phyloP scores from a whole-genome alignment of 2,113 vertebrate species.

The Phalacrocorax brasilianus region DNA sequence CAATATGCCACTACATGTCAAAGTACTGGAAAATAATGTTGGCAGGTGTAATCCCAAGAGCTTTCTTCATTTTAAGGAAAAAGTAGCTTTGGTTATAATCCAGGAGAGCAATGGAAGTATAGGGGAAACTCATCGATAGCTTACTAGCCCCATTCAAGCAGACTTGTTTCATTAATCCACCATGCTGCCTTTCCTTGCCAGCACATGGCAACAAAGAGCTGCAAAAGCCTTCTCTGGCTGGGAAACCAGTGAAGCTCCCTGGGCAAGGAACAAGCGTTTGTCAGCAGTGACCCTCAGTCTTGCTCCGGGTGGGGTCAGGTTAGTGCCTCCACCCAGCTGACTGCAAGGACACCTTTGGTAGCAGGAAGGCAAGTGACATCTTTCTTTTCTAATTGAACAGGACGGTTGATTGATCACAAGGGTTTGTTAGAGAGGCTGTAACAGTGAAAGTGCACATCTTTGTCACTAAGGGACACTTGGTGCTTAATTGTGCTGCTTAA shows the following conservation, averaged over 20 bases:
- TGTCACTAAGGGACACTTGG: neutral
- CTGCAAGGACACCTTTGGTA: slow-evolving; percentile 31
- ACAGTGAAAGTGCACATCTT: neutral
- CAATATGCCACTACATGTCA: neutral
- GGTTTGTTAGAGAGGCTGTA: slow-evolving; percentile 18
- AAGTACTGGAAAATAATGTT: neutral
- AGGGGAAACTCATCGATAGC: neutral
- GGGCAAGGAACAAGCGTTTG: neutral
- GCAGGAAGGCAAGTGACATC: neutral
- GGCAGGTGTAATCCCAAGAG: neutral
- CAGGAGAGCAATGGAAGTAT: neutral
- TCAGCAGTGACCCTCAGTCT: neutral
- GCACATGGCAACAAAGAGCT: neutral
- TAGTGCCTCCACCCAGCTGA: neutral
- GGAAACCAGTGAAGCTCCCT: neutral
- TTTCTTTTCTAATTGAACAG: slow-evolving; percentile 61
- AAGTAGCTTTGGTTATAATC: neutral
- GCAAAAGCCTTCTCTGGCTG: neutral
- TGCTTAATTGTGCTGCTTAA: neutral
- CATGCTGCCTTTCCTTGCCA: neutral
- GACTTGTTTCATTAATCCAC: neutral
- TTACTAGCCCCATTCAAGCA: neutral
- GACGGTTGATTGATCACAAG: slow-evolving; percentile 59
- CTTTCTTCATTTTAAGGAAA: neutral
- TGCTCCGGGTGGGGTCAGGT: neutral